phyloP scores from a whole-genome alignment of 2,797 vertebrate genomes.

The Hydrophis major region DNA sequence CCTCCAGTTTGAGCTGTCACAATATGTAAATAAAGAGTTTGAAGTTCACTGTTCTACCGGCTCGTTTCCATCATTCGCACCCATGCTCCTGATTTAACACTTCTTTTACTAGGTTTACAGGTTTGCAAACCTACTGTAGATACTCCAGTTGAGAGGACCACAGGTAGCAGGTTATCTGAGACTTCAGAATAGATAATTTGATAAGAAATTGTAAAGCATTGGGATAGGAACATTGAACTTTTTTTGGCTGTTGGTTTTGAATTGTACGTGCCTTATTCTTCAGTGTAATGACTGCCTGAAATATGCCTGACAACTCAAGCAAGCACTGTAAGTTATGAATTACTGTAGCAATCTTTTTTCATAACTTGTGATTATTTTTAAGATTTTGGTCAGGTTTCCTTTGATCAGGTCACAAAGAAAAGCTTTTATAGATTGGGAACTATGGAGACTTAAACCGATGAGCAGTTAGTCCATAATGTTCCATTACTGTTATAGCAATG shows the following conservation, averaged over 20 bases:
- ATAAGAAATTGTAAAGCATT: background rate
- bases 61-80: no score
- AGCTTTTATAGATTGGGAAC: background rate
- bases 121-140: background rate
- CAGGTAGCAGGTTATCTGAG: background rate
- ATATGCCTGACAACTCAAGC: background rate
- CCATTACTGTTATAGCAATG: background rate
- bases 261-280: background rate
- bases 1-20: no score
- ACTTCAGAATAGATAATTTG: background rate
- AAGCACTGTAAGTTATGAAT: background rate
- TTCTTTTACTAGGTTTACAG: background rate
- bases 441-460: background rate
- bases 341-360: background rate
- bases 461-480: background rate
- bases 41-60: no score
- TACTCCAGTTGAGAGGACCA: background rate
- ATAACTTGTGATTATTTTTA: background rate
- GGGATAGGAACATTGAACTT: background rate
- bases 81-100: no score
- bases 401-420: background rate
- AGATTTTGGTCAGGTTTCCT: background rate
- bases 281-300: background rate
- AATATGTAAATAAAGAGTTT: no score
- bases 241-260: background rate